A percentile compares a stretch with the other conserved stretches of the same genome.
Evolutionary conservation across 2,888 invertebrate species (phyloP).

Genomic region (Oeneis ivallda): DNA sequence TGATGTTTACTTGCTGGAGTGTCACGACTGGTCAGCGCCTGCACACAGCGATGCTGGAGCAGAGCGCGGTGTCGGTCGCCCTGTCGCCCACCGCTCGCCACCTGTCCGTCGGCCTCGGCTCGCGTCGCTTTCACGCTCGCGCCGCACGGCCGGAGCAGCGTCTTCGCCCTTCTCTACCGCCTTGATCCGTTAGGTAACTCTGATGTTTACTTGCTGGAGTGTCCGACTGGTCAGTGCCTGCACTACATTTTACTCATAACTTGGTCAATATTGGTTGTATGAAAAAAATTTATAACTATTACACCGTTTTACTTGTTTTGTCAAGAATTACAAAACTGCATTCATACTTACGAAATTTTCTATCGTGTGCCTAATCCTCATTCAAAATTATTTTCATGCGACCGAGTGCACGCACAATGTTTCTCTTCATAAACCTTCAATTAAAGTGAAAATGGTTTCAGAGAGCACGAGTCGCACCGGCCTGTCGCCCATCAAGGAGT

Average conservation of each 20-base stretch:
- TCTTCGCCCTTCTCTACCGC: conserved; percentile 72
- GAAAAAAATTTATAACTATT: too few species aligned
- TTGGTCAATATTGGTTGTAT: too few species aligned
- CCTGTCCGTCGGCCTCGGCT: conserved; percentile 90
- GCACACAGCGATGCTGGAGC: too few species aligned
- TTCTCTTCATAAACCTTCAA: not conserved
- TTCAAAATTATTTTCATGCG: not conserved
- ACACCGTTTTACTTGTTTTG: too few species aligned
- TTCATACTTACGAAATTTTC: too few species aligned
- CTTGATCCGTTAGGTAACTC: conserved; percentile 62
- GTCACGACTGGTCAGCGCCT: too few species aligned
- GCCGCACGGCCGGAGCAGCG: conserved; percentile 75
- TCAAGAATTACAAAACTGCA: too few species aligned
- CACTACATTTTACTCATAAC: too few species aligned
- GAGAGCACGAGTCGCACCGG: conserved; percentile 69
- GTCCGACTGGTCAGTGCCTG: too few species aligned
- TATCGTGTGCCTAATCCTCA: too few species aligned
- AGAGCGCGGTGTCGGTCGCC: conserved; percentile 85
- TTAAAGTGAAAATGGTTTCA: conserved; percentile 40
- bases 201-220: too few species aligned
- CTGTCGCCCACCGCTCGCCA: conserved; percentile 91
- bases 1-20: too few species aligned
- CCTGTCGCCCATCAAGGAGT: conserved; percentile 81
- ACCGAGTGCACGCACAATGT: not conserved
- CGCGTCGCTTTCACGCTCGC: conserved; percentile 83